Base-by-base conservation (phyloP, 2,797 vertebrate genomes). In the Perodicticus potto region DNA sequence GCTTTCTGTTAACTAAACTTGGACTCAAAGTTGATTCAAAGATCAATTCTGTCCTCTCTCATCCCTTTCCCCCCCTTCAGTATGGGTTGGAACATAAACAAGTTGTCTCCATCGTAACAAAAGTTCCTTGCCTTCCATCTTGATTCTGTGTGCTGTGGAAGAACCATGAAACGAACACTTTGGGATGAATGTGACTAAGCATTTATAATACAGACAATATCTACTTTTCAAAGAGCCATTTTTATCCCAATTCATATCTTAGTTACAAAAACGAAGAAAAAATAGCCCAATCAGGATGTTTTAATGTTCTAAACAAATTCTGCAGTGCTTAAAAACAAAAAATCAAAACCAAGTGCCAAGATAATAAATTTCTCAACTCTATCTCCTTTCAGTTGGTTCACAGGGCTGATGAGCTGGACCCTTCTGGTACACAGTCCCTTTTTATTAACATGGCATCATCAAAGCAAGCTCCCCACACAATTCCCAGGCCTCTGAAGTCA, bases 291-390 rank as follows among this genome's bases (percentile, higher is more conserved):
- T 93, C 76, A 85, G 65, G 61, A 89, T 73, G n/a, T 94, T 94
- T 94, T 96, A 95, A 86, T 65, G 89, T 90, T 90, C 80, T 70
- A 72, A 95, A 94, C 34, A 81, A 91, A 78, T 72, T 94, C 67
- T 87, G 93, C 94, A 95, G 92, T 96, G 95, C 93, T 97, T 94
- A 59, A 77, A 61, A 37, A 83, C 72, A 74, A 53, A 67, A 92
- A 90, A 83, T 40, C 77, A 92, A 95, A 93, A 91, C 94, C 94
- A 97, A 97, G 97, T 96, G 96, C 96, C 91, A 96, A 89, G 94
- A 57, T 90, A 94, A 96, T 70, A 86, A 67, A 81, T 94, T 72
- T 96, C 87, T 96, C 72, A 86, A 90, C 53, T 57, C 45, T 29
- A 70, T 80, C 84, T 91, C 96, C 86, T 93, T 94, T 84, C 43